Evolutionary conservation across 37 sponge, comb jelly and placozoan genomes (phyloP), one percentile per base, ranked within the genome.

Genomic region (Eunapius fragilis): DNA sequence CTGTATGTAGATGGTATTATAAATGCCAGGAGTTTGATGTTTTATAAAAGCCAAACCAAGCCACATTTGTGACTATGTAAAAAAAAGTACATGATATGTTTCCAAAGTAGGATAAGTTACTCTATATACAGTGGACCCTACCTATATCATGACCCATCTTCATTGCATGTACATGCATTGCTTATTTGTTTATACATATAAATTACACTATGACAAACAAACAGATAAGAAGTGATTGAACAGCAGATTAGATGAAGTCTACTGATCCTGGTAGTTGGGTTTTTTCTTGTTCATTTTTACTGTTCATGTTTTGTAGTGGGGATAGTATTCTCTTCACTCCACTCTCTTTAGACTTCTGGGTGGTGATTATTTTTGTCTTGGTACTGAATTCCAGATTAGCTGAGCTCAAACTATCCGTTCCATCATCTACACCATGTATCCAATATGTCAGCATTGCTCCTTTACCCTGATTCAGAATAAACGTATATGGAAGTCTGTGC

Each of bases 401-500:
- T 17, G 58, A 58, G 27, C 26, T 13, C 2, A 45, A 33, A 78
- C 58, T 76, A 25, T 86, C 78, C 19, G 76, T 67, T 58, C 58
- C 58, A 17, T 58, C 58, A 58, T 58, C 58, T 58, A 17, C 17
- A 5, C 94, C 93, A 0, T 67, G 31, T 76, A 96, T 38, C 96
- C 96, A 96, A 89, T 91, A 93, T 13, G 96, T 96, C 35, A 71
- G 31, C 96, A 93, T 96, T 4, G 85, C n/a, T 2, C 96, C 96
- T 76, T 96, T 96, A 23, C 96, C 96, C 95, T 95, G 77, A 3
- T 25, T 78, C 22, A 35, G 3, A 41, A 38, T 45, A 24, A 30
- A 25, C 27, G 0, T 13, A 34, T 19, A 32, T 5, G 77, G 77
- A 4, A 5, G 34, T 9, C 5, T 2, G 34, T 2, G 76, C 48